Percentiles rank a stretch among this genome's conserved stretches.
Conservation (phyloP, 2,797 vertebrate genomes). For the Myotis findleyi region DNA sequence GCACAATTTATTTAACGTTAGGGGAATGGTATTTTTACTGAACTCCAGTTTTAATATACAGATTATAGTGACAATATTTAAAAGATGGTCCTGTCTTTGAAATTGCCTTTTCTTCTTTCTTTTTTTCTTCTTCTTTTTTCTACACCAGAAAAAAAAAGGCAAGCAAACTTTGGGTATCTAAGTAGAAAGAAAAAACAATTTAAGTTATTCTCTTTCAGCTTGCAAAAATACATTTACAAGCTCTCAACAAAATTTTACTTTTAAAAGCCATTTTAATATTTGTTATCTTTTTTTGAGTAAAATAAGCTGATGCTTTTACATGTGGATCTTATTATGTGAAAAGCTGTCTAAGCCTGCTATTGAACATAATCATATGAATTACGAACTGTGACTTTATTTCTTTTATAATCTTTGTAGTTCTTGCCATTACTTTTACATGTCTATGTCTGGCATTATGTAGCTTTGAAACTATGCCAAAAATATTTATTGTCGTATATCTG, state of each 20-base stretch:
- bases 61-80: slow-evolving; percentile 51
- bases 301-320: slow-evolving; percentile 85
- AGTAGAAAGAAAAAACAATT: slow-evolving; percentile 73
- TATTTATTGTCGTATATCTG: slow-evolving; percentile 89
- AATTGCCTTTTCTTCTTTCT: slow-evolving; percentile 24
- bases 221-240: slow-evolving; percentile 78
- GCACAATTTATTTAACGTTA: slow-evolving; percentile 70
- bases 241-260: slow-evolving; percentile 80
- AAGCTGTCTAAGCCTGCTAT: slow-evolving; percentile 86
- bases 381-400: slow-evolving; percentile 90
- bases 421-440: slow-evolving; percentile 89
- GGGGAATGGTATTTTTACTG: background rate
- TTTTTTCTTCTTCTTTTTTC: slow-evolving; percentile 69
- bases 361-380: slow-evolving; percentile 89
- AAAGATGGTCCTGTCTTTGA: slow-evolving; percentile 62
- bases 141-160: background rate
- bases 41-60: slow-evolving; percentile 39
- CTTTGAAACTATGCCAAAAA: slow-evolving; percentile 90
- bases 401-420: slow-evolving; percentile 90
- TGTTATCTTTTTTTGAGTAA: slow-evolving; percentile 85
- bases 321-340: slow-evolving; percentile 88
- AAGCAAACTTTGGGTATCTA: slow-evolving; percentile 65
- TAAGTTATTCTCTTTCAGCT: slow-evolving; percentile 71
- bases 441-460: slow-evolving; percentile 88
- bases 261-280: slow-evolving; percentile 84